These are phyloP conservation scores for Rhadina sibilatrix DNA, from an alignment of 2,113 vertebrate species.

Conservation along the genomic window DNA sequence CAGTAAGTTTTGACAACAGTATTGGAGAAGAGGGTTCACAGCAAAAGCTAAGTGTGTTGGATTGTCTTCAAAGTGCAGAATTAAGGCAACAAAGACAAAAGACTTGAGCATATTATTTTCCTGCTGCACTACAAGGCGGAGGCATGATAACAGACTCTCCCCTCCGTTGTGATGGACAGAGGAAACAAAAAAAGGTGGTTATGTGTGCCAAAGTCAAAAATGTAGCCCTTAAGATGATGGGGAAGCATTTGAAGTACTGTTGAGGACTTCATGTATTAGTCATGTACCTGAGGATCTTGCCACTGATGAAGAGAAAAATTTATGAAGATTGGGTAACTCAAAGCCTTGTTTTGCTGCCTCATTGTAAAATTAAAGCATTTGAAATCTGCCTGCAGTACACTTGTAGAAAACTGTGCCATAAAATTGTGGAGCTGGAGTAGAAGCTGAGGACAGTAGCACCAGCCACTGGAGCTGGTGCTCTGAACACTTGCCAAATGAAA, in stretches of 20 bases:
- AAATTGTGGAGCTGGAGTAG: not conserved
- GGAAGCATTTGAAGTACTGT: not conserved
- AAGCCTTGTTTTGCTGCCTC: not conserved
- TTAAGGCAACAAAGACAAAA: not conserved
- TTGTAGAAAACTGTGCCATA: not conserved
- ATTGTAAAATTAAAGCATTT: not conserved
- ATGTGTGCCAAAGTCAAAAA: not conserved
- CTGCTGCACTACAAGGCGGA: not conserved
- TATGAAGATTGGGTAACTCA: not conserved
- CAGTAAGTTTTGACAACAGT: not conserved
- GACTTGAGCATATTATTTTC: not conserved
- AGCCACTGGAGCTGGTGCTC: not conserved
- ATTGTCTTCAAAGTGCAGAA: not conserved
- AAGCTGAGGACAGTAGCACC: not conserved
- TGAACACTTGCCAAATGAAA: not conserved
- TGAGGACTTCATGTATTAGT: not conserved
- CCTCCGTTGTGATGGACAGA: not conserved
- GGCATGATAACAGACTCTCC: not conserved
- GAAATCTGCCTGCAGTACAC: not conserved
- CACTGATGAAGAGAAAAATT: not conserved
- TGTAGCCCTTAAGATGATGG: not conserved
- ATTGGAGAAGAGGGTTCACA: not conserved
- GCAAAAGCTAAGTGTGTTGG: not conserved
- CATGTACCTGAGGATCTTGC: not conserved
- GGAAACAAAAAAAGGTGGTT: not conserved